A percentile compares a stretch with the other conserved stretches of the same genome.
Conservation (phyloP, 2,888 invertebrate genomes). For the Eristalis pertinax region DNA sequence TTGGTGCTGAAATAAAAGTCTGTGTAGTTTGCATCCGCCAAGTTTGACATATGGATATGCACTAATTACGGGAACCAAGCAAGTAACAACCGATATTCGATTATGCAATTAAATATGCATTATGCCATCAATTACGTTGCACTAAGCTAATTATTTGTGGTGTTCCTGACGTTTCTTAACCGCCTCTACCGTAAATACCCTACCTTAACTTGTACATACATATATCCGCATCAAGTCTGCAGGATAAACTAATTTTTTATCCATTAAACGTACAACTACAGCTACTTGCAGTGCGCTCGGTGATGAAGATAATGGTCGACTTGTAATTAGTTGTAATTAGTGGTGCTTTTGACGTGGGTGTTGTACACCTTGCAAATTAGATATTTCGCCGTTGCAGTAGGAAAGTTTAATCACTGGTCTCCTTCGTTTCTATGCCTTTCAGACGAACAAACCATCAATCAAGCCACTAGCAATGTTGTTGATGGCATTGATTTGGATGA, state of each 20-base stretch:
- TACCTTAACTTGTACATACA: conserved; percentile 5
- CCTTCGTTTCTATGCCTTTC: conserved; percentile 74
- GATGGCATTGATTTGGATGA: conserved; percentile 98
- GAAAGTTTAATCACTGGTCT: conserved; percentile 53
- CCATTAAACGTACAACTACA: conserved; percentile 65
- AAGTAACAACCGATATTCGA: conserved; percentile 75
- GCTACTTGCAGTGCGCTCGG: conserved; percentile 15
- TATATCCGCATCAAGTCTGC: conserved; percentile 63
- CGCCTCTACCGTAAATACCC: conserved; percentile 10
- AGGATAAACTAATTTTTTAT: conserved; percentile 69
- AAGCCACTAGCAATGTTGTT: conserved; percentile 95
- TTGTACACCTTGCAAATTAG: conserved; percentile 68
- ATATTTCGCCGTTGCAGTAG: conserved; percentile 39
- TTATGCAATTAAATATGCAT: conserved; percentile 76
- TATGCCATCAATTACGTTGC: conserved; percentile 75
- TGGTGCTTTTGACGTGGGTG: conserved; percentile 69
- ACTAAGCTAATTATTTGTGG: conserved; percentile 70
- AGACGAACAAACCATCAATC: conserved; percentile 96
- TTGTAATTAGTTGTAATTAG: conserved; percentile 71
- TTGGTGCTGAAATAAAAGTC: conserved; percentile 40
- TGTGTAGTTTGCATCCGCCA: conserved; percentile 57
- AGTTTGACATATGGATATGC: conserved; percentile 71
- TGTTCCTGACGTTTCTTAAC: conserved; percentile 52
- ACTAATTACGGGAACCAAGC: conserved; percentile 74
- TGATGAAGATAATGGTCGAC: conserved; percentile 68